Conservation (phyloP, 2,113 vertebrate genomes). For the Pelecanoides urinatrix region DNA sequence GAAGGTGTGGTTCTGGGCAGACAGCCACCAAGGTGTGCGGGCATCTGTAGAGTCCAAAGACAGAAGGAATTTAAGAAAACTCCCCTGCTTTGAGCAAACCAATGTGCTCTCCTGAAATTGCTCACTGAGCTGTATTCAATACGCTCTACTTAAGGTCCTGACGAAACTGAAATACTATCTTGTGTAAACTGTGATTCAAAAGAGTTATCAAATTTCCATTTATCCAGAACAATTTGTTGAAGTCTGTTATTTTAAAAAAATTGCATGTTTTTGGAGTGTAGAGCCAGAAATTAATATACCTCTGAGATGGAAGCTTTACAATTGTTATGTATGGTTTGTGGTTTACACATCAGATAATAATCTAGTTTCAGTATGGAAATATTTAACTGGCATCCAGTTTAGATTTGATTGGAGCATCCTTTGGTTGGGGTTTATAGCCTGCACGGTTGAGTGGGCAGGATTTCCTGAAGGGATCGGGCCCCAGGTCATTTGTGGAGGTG, state of each 20-base stretch:
- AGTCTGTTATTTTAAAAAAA: not conserved
- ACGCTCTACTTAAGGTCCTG: not conserved
- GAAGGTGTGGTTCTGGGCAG: not conserved
- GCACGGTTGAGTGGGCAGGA: not conserved
- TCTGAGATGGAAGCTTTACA: not conserved
- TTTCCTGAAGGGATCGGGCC: not conserved
- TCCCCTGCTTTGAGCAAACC: not conserved
- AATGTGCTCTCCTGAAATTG: not conserved
- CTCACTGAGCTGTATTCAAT: not conserved
- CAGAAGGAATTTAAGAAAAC: constrained; percentile 8
- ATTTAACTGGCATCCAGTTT: not conserved
- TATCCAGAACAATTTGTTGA: constrained; percentile 17
- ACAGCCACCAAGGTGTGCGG: not conserved
- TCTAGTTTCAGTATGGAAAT: not conserved
- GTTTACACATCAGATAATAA: constrained; percentile 21
- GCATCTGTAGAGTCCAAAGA: not conserved
- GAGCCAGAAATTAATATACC: not conserved
- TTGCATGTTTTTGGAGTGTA: not conserved
- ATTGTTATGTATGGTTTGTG: not conserved
- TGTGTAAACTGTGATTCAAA: constrained; percentile 18
- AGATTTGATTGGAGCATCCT: constrained; percentile 21
- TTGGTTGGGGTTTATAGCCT: not conserved
- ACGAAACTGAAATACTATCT: not conserved
- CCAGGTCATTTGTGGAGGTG: not conserved
- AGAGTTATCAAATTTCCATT: constrained; percentile 3